Evolutionary conservation across 2,113 vertebrate genomes (phyloP).

Genomic region (Sylvia atricapilla): DNA sequence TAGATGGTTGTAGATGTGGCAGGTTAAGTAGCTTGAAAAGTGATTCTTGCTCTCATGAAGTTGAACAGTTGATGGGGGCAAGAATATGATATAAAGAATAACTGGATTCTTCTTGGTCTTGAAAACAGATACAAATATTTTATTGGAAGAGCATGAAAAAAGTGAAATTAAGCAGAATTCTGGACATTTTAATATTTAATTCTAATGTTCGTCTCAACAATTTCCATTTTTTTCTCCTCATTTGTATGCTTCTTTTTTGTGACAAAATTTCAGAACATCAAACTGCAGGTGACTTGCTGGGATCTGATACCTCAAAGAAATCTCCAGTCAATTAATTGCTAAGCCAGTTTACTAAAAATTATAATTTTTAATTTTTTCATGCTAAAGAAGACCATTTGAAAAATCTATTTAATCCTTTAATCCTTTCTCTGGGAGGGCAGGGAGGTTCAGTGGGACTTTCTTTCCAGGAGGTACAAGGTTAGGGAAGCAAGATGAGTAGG

Average conservation of each 20-base stretch:
- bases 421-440: not conserved
- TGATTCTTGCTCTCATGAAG: not conserved
- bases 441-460: not conserved
- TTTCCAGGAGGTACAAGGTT: not conserved
- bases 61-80: not conserved
- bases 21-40: not conserved
- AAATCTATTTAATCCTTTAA: not conserved
- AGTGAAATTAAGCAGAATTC: not conserved
- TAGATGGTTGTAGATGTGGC: not conserved
- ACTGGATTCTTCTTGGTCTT: not conserved
- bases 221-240: not conserved
- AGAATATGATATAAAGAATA: not conserved
- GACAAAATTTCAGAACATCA: not conserved
- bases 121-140: not conserved
- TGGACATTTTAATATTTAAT: not conserved
- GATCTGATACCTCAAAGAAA: not conserved
- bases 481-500: not conserved
- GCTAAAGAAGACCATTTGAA: not conserved
- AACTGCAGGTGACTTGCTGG: not conserved
- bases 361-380: not conserved
- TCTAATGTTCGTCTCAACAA: not conserved
- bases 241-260: not conserved
- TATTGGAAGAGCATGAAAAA: not conserved
- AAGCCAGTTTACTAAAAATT: not conserved
- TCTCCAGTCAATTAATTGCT: not conserved